These are phyloP conservation scores for Eurystomus glaucurus DNA, from an alignment of 2,797 vertebrate species.

Conservation along the genomic window DNA sequence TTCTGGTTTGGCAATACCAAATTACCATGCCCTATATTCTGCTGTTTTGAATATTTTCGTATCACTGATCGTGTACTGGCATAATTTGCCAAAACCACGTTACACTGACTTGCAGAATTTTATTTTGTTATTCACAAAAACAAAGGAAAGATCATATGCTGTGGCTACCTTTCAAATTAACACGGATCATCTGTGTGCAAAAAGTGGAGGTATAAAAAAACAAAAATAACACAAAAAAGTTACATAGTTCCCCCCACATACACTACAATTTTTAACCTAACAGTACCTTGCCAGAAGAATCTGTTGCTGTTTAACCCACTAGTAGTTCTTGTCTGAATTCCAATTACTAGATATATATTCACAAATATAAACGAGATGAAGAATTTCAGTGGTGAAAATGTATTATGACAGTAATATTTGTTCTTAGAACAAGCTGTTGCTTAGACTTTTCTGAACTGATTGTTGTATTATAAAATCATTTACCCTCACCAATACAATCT, in stretches of 20 bases:
- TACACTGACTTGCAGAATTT: neutral
- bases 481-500: neutral
- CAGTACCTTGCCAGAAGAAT: neutral
- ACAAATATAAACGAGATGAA: neutral
- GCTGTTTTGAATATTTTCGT: neutral
- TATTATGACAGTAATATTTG: neutral
- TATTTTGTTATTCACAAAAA: neutral
- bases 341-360: neutral
- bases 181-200: neutral
- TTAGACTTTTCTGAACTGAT: neutral
- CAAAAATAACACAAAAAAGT: neutral
- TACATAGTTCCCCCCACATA: neutral
- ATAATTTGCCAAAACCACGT: neutral
- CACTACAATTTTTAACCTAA: neutral
- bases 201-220: neutral
- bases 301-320: neutral
- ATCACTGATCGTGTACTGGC: neutral
- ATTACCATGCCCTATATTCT: slow-evolving; percentile 3
- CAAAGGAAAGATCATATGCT: neutral
- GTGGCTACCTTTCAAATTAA: slow-evolving; percentile 7
- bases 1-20: slow-evolving; percentile 22
- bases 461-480: neutral
- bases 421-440: neutral
- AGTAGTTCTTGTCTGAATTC: neutral
- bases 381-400: neutral